Conservation (phyloP, 2,113 vertebrate species). For the Larimichthys polyactis region DNA sequence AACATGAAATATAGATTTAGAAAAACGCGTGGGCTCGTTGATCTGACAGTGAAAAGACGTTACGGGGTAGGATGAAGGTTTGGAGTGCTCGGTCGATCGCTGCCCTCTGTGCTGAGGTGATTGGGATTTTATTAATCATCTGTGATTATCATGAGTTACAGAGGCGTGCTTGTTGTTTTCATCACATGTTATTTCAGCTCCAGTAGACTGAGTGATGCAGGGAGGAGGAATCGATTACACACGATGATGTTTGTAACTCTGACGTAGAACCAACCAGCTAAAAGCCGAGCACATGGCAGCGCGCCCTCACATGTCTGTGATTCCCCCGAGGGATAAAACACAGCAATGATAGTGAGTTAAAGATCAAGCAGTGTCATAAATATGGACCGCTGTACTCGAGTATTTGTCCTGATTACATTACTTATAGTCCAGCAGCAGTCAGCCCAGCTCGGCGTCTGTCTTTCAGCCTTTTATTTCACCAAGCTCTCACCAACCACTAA, state of each 20-base stretch:
- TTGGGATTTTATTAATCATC: slow-evolving; percentile 29
- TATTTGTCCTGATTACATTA: too few relatives aligned
- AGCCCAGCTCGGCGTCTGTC: too few relatives aligned
- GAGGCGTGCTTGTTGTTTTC: not conserved
- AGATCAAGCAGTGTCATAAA: too few relatives aligned
- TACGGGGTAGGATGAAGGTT: too few relatives aligned
- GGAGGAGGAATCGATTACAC: slow-evolving; percentile 34
- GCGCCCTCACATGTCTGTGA: too few relatives aligned
- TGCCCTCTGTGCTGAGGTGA: slow-evolving; percentile 18
- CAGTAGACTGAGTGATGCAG: slow-evolving; percentile 7
- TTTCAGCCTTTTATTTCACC: too few relatives aligned
- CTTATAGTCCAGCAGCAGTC: too few relatives aligned
- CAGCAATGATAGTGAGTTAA: too few relatives aligned
- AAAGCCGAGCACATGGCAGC: slow-evolving; percentile 31
- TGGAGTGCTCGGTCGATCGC: slow-evolving; percentile 40
- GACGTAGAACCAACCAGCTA: slow-evolving; percentile 35
- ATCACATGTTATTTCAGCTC: not conserved
- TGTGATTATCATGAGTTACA: not conserved
- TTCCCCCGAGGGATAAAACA: not conserved
- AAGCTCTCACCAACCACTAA: too few relatives aligned
- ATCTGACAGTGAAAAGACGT: too few relatives aligned
- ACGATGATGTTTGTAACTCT: slow-evolving; percentile 44
- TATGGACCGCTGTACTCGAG: too few relatives aligned
- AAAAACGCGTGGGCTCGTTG: slow-evolving; percentile 4
- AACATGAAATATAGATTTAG: slow-evolving; percentile 24